phyloP scores from a whole-genome alignment of 1,140 invertebrate species.

The Varroa destructor region DNA sequence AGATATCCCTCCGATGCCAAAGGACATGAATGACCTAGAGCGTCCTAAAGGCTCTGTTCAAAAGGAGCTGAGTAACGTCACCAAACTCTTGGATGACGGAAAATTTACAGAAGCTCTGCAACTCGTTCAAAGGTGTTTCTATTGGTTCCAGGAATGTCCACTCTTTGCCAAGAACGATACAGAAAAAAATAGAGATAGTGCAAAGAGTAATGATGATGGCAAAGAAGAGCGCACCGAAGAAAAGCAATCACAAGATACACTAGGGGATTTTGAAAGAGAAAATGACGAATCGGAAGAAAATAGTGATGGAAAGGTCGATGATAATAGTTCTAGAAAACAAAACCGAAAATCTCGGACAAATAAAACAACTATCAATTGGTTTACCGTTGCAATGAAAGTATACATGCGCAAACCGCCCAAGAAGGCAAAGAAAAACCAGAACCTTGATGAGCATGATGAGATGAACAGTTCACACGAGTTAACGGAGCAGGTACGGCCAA shows the following conservation, averaged over 20 bases:
- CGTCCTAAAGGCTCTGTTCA: slow-evolving; percentile 14
- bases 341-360: background rate
- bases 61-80: slow-evolving; percentile 5
- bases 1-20: slow-evolving; percentile 1
- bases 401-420: slow-evolving; percentile 2
- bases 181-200: background rate
- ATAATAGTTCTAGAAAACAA: background rate
- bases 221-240: background rate
- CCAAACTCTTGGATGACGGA: background rate
- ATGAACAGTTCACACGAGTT: background rate
- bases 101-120: slow-evolving; percentile 9
- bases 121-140: slow-evolving; percentile 2
- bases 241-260: background rate
- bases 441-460: slow-evolving; percentile 24
- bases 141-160: slow-evolving; percentile 24
- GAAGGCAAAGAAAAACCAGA: slow-evolving; percentile 5
- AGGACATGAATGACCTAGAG: slow-evolving; percentile 3
- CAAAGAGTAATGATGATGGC: background rate
- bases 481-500: background rate
- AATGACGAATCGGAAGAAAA: background rate
- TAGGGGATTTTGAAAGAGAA: background rate
- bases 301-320: background rate
- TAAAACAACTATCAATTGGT: background rate
- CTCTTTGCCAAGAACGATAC: background rate
- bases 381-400: background rate